A percentile compares a stretch with the other conserved stretches of the same genome.
Conservation (phyloP, 2,888 invertebrate species). For the Dasypolia templi region DNA sequence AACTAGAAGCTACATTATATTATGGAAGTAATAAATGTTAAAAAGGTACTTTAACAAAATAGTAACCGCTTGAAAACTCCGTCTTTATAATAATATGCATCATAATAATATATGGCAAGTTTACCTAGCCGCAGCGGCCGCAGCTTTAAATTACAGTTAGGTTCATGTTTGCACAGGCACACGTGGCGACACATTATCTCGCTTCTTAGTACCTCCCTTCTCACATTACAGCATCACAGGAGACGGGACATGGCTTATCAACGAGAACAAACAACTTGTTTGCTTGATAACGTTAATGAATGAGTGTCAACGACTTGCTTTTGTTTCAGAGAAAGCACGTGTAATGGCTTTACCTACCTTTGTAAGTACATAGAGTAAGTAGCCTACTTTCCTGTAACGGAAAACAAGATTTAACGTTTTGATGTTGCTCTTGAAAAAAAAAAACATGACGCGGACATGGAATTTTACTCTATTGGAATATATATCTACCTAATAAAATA, state of each 20-base stretch:
- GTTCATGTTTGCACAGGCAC: conserved; percentile 61
- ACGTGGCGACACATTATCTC: conserved; percentile 61
- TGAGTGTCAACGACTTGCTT: conserved; percentile 66
- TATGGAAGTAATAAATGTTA: neutral
- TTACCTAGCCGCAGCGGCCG: conserved; percentile 34
- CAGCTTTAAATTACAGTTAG: conserved; percentile 59
- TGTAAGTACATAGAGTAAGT: neutral
- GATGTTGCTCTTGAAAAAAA: too few relatives aligned
- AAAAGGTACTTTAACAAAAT: too few relatives aligned
- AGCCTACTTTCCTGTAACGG: neutral
- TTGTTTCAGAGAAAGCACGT: conserved; percentile 54
- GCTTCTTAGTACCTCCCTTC: conserved; percentile 44
- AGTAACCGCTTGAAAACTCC: neutral
- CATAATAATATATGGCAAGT: conserved; percentile 19
- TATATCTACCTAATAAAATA: too few relatives aligned
- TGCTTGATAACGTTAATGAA: conserved; percentile 63
- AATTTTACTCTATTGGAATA: too few relatives aligned
- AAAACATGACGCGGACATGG: too few relatives aligned
- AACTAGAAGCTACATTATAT: neutral
- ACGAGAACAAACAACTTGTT: conserved; percentile 63
- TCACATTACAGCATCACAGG: conserved; percentile 60
- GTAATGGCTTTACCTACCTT: conserved; percentile 24
- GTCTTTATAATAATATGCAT: conserved; percentile 15
- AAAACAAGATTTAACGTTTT: too few relatives aligned
- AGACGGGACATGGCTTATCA: conserved; percentile 59